Percentiles rank a stretch among this genome's conserved stretches.
These are phyloP conservation scores for Malacoctenus gilli DNA, from an alignment of 2,797 vertebrate species.

Conservation along the genomic window DNA sequence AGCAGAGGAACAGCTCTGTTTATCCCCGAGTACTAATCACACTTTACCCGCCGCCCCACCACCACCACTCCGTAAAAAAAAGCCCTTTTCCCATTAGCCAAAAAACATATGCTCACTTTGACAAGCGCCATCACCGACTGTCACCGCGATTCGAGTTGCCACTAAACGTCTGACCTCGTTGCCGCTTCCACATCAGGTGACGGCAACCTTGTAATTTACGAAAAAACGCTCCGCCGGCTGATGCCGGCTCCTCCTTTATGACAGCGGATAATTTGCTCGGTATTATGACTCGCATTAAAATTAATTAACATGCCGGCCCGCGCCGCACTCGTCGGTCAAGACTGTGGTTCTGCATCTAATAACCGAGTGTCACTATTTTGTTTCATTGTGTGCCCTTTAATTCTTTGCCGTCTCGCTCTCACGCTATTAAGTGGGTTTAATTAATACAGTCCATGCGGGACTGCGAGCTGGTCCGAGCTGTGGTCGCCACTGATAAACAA, in stretches of 20 bases:
- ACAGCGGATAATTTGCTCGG: slow-evolving; percentile 46
- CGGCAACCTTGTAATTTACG: slow-evolving; percentile 36
- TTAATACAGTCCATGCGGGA: slow-evolving; percentile 31
- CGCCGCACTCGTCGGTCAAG: slow-evolving; percentile 24
- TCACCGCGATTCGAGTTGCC: slow-evolving; percentile 25
- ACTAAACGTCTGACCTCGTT: slow-evolving; percentile 24
- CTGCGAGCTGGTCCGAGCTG: slow-evolving; percentile 24
- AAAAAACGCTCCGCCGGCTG: slow-evolving; percentile 18
- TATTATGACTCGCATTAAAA: slow-evolving; percentile 49
- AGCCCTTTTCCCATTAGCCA: slow-evolving; percentile 9
- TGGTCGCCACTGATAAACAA: slow-evolving; percentile 16
- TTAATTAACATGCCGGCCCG: slow-evolving; percentile 38
- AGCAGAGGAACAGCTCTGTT: neutral
- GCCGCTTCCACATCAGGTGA: slow-evolving; percentile 9
- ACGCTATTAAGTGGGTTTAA: slow-evolving; percentile 29
- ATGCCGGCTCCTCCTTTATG: slow-evolving; percentile 29
- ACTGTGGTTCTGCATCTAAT: slow-evolving; percentile 29
- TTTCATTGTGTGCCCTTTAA: slow-evolving; percentile 24
- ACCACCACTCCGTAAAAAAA: neutral
- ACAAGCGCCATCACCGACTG: slow-evolving; percentile 19
- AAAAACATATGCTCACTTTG: slow-evolving; percentile 19
- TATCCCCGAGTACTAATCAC: neutral
- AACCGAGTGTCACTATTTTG: slow-evolving; percentile 9
- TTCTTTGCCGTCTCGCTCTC: slow-evolving; percentile 21
- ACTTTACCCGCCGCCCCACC: too few species aligned